Conservation (phyloP, 1,140 invertebrate species). For the Mesaphorura yosii region DNA sequence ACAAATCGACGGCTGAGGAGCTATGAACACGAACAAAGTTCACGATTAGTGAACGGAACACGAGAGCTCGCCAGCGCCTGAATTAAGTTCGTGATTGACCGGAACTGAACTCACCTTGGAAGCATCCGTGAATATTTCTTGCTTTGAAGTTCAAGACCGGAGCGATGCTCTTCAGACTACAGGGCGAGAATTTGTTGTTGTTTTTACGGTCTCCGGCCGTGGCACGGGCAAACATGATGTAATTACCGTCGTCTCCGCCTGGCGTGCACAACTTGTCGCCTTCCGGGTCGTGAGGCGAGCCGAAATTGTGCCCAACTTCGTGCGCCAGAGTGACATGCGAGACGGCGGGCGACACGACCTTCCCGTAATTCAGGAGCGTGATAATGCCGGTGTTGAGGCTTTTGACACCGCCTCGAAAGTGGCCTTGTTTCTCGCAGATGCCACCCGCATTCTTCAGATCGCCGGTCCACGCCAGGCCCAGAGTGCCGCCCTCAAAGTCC, state of each 20-base stretch:
- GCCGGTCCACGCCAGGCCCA: constrained; percentile 94
- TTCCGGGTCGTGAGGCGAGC: constrained; percentile 93
- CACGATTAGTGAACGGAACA: background rate
- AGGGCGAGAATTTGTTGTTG: constrained; percentile 89
- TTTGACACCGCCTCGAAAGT: constrained; percentile 86
- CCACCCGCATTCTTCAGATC: constrained; percentile 89
- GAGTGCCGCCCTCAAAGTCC: constrained; percentile 95
- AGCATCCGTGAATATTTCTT: constrained; percentile 76
- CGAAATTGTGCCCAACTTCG: constrained; percentile 98
- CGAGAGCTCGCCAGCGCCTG: too few species aligned
- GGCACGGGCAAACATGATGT: constrained; percentile 49
- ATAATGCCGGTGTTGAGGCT: constrained; percentile 97
- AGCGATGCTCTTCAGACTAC: constrained; percentile 85
- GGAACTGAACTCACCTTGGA: constrained; percentile 53
- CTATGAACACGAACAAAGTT: constrained; percentile 41
- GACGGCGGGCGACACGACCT: constrained; percentile 95
- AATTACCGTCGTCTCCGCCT: constrained; percentile 46
- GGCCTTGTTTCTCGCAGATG: constrained; percentile 85
- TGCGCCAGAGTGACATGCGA: constrained; percentile 96
- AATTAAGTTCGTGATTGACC: background rate
- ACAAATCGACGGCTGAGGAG: constrained; percentile 80
- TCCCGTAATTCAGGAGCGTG: constrained; percentile 94
- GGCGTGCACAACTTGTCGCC: constrained; percentile 55
- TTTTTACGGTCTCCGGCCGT: constrained; percentile 49
- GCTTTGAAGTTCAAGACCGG: constrained; percentile 87